A percentile compares a stretch with the other conserved stretches of the same genome.
These are phyloP conservation scores for Antheraea yamamai DNA, from an alignment of 2,888 invertebrate species.

Conservation along the genomic window DNA sequence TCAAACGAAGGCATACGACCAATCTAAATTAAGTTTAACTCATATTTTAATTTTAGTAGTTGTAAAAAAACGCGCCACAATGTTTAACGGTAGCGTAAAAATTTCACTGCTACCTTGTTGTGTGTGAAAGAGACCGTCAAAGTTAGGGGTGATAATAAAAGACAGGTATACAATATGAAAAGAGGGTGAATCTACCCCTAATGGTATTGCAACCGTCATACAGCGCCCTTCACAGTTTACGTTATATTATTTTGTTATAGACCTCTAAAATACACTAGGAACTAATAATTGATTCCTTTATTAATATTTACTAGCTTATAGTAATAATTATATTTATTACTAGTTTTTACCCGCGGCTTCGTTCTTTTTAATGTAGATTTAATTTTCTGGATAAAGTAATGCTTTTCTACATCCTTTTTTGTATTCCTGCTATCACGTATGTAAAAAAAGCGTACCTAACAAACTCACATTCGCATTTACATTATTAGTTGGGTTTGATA, in stretches of 20 bases:
- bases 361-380: no score
- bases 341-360: no score
- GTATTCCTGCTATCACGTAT: no score
- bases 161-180: conserved; percentile 60
- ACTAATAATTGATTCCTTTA: neutral
- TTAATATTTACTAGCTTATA: no score
- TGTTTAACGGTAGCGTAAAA: conserved; percentile 22
- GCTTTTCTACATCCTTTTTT: no score
- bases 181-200: conserved; percentile 78
- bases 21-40: no score
- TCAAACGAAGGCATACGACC: no score
- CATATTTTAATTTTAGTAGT: neutral
- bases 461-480: no score
- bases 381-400: no score
- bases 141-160: conserved; percentile 66
- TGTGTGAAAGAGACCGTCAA: conserved; percentile 54
- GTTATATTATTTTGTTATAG: conserved; percentile 1
- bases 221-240: conserved; percentile 45
- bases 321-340: no score
- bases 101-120: conserved; percentile 13
- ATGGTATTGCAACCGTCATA: conserved; percentile 57
- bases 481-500: no score
- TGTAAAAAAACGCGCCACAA: neutral
- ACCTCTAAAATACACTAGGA: neutral
- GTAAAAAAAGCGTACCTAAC: no score